Percentiles rank a stretch among this genome's conserved stretches.
These are phyloP conservation scores for Labeo calbasu DNA, from an alignment of 2,797 vertebrate genomes.

Conservation along the genomic window DNA sequence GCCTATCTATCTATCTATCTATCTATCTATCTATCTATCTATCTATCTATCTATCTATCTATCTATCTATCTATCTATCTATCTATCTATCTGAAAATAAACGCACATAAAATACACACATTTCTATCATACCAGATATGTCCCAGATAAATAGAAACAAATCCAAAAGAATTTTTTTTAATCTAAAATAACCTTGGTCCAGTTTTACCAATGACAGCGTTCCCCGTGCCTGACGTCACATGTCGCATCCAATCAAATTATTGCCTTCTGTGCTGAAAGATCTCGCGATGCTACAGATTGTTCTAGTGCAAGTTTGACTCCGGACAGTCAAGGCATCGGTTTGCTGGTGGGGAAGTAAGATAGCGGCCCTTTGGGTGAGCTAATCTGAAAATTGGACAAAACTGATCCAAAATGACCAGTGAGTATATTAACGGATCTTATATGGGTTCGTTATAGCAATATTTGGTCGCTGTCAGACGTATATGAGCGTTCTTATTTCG, in stretches of 20 bases:
- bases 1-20: too few species aligned
- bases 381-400: conserved; percentile 38
- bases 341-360: conserved; percentile 6
- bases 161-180: too few species aligned
- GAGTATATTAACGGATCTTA: conserved; percentile 8
- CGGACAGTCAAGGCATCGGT: conserved; percentile 17
- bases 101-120: neutral
- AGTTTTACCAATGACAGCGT: neutral
- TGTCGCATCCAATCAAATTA: conserved; percentile 1
- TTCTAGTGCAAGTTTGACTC: conserved; percentile 7
- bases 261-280: neutral
- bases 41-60: too few species aligned
- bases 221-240: neutral
- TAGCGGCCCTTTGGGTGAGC: conserved; percentile 57
- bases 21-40: too few species aligned
- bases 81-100: neutral
- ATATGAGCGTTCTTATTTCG: neutral
- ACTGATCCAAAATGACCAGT: conserved; percentile 59
- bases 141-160: neutral
- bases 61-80: too few species aligned
- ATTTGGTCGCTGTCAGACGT: neutral
- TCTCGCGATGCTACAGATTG: conserved; percentile 19
- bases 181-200: neutral
- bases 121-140: neutral
- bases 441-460: neutral